Conservation (phyloP, 2,888 invertebrate genomes). For the Sarcophaga subvicina region DNA sequence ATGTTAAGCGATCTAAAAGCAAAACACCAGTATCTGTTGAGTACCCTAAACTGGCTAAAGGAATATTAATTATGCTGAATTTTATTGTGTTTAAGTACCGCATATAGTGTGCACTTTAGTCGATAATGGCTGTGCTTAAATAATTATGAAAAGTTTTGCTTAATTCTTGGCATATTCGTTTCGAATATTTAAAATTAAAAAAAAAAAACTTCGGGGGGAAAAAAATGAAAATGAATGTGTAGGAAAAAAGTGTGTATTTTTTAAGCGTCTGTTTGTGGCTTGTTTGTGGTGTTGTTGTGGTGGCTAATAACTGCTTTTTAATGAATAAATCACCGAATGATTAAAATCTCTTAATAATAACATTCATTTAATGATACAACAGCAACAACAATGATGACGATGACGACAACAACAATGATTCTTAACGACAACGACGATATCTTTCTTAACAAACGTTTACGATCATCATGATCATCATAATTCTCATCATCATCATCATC, state of each 20-base stretch:
- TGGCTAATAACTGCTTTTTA: conserved; percentile 81
- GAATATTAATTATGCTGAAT: background rate
- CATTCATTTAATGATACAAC: conserved; percentile 72
- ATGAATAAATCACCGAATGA: conserved; percentile 82
- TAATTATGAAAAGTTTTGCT: conserved; percentile 29
- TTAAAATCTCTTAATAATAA: conserved; percentile 82
- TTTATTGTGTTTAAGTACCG: background rate
- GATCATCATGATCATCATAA: background rate
- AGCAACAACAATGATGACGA: conserved; percentile 27
- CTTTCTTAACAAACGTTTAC: background rate
- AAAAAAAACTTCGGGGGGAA: too few relatives aligned
- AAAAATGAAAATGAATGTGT: too few relatives aligned
- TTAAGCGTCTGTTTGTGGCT: conserved; percentile 72
- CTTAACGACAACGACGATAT: conserved; percentile 13
- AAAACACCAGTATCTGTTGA: too few relatives aligned
- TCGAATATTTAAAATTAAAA: conserved; percentile 57
- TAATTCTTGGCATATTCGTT: conserved; percentile 58
- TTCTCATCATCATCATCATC: too few relatives aligned
- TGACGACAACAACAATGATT: conserved; percentile 45
- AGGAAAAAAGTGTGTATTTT: conserved; percentile 67
- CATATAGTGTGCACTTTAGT: conserved; percentile 28
- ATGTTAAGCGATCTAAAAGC: too few relatives aligned
- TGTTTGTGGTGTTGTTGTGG: conserved; percentile 70
- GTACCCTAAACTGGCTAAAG: too few relatives aligned
- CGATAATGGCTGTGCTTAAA: background rate